A percentile compares a stretch with the other conserved stretches of the same genome.
Evolutionary conservation across 2,797 vertebrate genomes (phyloP).

Genomic region (Microtus obscurus): DNA sequence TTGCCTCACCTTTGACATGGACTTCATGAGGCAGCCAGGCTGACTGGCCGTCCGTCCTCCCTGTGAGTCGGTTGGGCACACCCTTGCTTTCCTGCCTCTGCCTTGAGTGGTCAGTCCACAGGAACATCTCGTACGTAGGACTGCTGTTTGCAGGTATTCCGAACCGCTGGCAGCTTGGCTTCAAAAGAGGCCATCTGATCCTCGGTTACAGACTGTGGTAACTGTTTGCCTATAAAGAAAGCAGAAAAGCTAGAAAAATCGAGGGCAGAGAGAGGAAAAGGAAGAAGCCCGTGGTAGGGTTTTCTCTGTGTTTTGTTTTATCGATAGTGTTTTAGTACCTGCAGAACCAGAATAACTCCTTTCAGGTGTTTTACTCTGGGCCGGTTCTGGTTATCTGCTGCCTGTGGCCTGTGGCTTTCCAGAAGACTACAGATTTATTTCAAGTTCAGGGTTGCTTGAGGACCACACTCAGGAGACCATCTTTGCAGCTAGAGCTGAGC

Average conservation of each 20-base stretch:
- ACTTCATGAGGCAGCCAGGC: not conserved
- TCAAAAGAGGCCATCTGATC: not conserved
- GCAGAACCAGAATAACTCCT: conserved; percentile 71
- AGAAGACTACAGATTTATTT: not conserved
- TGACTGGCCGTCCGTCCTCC: not conserved
- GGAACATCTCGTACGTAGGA: not conserved
- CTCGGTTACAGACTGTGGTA: not conserved
- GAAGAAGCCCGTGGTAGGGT: conserved; percentile 9
- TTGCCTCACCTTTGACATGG: conserved; percentile 29
- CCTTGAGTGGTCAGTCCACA: not conserved
- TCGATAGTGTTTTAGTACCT: conserved; percentile 29
- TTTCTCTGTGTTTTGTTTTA: not conserved
- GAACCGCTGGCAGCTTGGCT: not conserved
- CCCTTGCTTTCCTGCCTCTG: not conserved
- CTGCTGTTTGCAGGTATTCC: not conserved
- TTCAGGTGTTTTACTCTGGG: conserved; percentile 44
- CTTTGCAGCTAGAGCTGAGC: not conserved
- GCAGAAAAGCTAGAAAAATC: conserved; percentile 6
- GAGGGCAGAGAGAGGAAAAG: conserved; percentile 18
- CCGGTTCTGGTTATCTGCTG: not conserved
- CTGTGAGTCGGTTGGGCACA: not conserved
- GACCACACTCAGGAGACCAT: not conserved
- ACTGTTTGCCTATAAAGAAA: conserved; percentile 10
- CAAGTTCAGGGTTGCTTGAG: conserved; percentile 26
- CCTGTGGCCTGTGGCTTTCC: conserved; percentile 40